Conservation (phyloP, 2,113 vertebrate species). For the Callospermophilus lateralis region DNA sequence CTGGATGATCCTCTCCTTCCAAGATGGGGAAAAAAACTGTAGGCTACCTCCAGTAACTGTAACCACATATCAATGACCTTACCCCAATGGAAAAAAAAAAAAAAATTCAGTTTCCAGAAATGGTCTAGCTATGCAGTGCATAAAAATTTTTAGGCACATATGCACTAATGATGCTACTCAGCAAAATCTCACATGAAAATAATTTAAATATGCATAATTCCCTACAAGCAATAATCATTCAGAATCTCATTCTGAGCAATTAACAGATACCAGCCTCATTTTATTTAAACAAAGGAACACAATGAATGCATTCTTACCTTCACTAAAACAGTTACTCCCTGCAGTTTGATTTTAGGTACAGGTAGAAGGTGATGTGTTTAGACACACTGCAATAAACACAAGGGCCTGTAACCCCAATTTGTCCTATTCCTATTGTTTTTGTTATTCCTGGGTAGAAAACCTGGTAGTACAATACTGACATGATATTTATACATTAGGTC, state of each 20-base stretch:
- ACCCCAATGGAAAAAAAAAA: not conserved
- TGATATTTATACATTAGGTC: not conserved
- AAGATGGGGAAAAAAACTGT: not conserved
- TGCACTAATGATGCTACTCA: not conserved
- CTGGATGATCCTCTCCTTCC: slow-evolving; percentile 9
- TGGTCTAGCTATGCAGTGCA: not conserved
- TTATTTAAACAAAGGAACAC: not conserved
- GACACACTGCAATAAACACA: not conserved
- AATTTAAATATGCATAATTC: not conserved
- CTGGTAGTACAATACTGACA: not conserved
- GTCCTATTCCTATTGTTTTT: not conserved
- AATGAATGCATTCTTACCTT: not conserved
- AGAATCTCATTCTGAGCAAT: not conserved
- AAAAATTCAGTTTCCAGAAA: not conserved
- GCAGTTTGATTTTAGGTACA: not conserved
- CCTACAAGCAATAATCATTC: not conserved
- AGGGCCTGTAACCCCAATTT: not conserved
- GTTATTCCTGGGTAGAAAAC: not conserved
- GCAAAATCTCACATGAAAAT: not conserved
- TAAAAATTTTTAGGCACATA: not conserved
- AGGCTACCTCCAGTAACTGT: not conserved
- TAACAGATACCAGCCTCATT: not conserved
- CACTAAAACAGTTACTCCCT: not conserved
- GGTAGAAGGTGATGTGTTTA: not conserved
- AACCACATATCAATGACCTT: not conserved